Conservation (phyloP, 2,113 vertebrate species). For the Gopherus evgoodei region DNA sequence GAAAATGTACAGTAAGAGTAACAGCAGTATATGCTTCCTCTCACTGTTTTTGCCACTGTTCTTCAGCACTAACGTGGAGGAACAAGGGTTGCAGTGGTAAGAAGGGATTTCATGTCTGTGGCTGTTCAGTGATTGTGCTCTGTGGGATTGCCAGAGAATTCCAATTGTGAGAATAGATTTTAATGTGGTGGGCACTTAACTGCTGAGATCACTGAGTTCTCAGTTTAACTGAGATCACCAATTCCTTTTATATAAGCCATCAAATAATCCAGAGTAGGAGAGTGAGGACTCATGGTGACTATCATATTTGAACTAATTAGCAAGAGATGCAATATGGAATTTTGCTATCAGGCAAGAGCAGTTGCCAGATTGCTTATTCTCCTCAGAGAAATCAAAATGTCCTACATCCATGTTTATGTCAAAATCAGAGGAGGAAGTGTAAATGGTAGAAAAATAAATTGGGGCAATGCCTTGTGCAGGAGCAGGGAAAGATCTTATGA, state of each 20-base stretch:
- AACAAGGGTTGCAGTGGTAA: background rate
- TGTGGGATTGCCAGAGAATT: background rate
- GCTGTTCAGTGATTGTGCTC: background rate
- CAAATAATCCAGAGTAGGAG: background rate
- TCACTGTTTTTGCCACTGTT: background rate
- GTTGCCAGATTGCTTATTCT: no score
- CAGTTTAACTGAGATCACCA: background rate
- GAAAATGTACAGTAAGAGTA: background rate
- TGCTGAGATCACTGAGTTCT: background rate
- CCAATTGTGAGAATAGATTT: background rate
- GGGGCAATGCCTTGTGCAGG: no score
- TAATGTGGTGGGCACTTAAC: background rate
- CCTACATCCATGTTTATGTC: no score
- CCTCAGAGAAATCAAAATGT: no score
- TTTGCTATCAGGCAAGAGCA: background rate
- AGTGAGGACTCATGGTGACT: background rate
- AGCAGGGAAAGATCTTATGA: no score
- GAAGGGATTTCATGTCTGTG: background rate
- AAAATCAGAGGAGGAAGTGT: no score
- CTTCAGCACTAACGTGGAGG: background rate
- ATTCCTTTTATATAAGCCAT: background rate
- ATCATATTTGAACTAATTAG: background rate
- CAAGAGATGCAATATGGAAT: background rate
- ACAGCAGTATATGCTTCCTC: background rate
- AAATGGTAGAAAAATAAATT: no score